Evolutionary conservation across 2,888 invertebrate genomes (phyloP), one percentile per base, ranked within the genome.

Genomic region (Beris morrisii): DNA sequence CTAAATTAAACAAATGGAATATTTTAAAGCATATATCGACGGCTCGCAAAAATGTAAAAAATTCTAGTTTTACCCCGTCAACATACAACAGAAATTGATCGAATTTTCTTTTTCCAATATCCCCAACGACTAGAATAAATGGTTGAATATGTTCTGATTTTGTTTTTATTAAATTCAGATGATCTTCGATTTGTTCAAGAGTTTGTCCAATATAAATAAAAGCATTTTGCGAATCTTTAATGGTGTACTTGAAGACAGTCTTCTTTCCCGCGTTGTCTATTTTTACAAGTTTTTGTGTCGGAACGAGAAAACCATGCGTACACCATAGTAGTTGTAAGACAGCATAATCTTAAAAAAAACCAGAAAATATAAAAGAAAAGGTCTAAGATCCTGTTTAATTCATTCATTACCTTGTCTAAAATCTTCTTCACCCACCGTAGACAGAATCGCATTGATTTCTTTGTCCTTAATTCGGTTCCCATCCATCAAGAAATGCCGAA

Each of bases 261-360:
- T 50, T 50, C 15, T 50, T 13, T 7, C 50, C 50, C 2, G 15
- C 50, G 6, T 43, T 52, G 7, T 65, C 57, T 7, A 43, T 52
- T 11, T 12, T 52, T 13, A 38, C 31, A 5, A 53, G 30, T 43
- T 55, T 58, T 31, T 58, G 50, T 4, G 58, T 65, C 3, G 65
- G 65, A 15, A 58, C 52, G 5, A 65, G n/a, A 28, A 44, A 65
- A 3, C 65, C 65, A 53, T 65, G 58, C 2, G 58, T 11, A 6
- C 65, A 15, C 55, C 65, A 55, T 4, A 65, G 44, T 1, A 65
- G 7, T 44, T 48, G 6, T 11, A 56, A 11, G 43, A 6, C 45
- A 9, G 13, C n/a, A 13, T 44, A 30, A 57, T 55, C 64, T 22
- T 1, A 2, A 22, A 22, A 22, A 22, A 22, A 22, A n/a, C n/a